A percentile compares a stretch with the other conserved stretches of the same genome.
phyloP scores from a whole-genome alignment of 2,797 vertebrate species.

The Parambassis ranga region DNA sequence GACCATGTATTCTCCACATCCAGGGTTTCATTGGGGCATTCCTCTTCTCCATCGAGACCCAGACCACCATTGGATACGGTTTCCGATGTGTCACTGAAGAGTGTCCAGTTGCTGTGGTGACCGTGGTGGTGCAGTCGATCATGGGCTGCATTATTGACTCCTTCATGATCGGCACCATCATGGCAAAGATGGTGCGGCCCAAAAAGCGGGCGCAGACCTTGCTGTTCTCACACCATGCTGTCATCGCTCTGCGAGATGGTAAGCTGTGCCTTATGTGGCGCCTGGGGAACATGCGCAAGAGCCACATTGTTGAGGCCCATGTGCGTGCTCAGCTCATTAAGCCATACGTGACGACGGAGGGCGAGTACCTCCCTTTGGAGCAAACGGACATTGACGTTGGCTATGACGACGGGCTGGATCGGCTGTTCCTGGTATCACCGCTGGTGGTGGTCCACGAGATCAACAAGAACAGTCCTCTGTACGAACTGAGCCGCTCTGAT shows the following conservation, averaged over 20 bases:
- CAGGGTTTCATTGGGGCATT: conserved; percentile 93
- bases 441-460: conserved; percentile 93
- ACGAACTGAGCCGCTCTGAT: conserved; percentile 83
- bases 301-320: conserved; percentile 94
- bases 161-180: conserved; percentile 96
- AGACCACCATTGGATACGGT: conserved; percentile 93
- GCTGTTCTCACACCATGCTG: conserved; percentile 89
- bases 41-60: conserved; percentile 94
- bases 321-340: conserved; percentile 92
- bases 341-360: conserved; percentile 88
- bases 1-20: conserved; percentile 91
- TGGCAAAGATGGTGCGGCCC: conserved; percentile 96
- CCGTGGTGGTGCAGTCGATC: conserved; percentile 93
- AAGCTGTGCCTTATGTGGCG: conserved; percentile 95
- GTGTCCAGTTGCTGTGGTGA: conserved; percentile 88
- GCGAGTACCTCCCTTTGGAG: conserved; percentile 91
- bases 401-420: conserved; percentile 92
- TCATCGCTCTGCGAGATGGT: conserved; percentile 88
- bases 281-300: conserved; percentile 92
- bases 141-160: conserved; percentile 94
- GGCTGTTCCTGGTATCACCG: conserved; percentile 93
- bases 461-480: conserved; percentile 89
- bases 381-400: conserved; percentile 94
- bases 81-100: conserved; percentile 94
- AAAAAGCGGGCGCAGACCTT: conserved; percentile 93